Percentiles rank a stretch among this genome's conserved stretches.
These are phyloP conservation scores for Nephrocerus scutellatus DNA, from an alignment of 2,888 invertebrate genomes.

Conservation along the genomic window DNA sequence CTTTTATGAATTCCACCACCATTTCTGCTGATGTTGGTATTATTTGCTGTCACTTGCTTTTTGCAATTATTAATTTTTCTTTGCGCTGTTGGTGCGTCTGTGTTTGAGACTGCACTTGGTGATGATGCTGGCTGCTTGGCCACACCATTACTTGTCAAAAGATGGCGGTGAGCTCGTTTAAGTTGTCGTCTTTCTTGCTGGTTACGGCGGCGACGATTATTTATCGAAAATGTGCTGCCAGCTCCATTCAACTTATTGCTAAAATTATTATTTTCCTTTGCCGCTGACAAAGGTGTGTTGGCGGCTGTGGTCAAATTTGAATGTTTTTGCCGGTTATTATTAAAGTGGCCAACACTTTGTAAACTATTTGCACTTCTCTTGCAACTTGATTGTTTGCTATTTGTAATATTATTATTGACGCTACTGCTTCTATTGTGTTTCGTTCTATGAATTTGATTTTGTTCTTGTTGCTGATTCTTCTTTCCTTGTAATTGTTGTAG, in stretches of 20 bases:
- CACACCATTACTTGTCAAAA: slow-evolving; percentile 41
- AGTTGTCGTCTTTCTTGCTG: slow-evolving; percentile 36
- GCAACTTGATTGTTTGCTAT: slow-evolving; percentile 19
- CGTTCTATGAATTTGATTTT: slow-evolving; percentile 24
- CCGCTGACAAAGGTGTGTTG: slow-evolving; percentile 9
- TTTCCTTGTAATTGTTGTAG: slow-evolving; percentile 26
- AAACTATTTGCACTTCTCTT: slow-evolving; percentile 20
- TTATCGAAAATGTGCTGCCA: too few species aligned
- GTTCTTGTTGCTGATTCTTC: slow-evolving; percentile 20
- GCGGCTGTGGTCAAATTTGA: slow-evolving; percentile 4
- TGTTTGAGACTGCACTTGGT: slow-evolving; percentile 11
- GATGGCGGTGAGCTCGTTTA: slow-evolving; percentile 45
- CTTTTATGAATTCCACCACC: too few species aligned
- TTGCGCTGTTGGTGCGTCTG: slow-evolving; percentile 10
- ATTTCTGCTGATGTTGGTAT: slow-evolving; percentile 6
- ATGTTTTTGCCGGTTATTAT: slow-evolving; percentile 19
- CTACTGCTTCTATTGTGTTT: slow-evolving; percentile 13
- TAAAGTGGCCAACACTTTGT: slow-evolving; percentile 23
- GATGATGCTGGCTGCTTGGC: slow-evolving; percentile 22
- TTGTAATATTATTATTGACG: slow-evolving; percentile 14
- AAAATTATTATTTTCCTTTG: slow-evolving; percentile 10
- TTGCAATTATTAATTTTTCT: neutral
- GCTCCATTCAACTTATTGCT: slow-evolving; percentile 11
- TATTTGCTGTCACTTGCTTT: neutral
- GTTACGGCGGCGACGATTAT: slow-evolving; percentile 32